phyloP scores from a whole-genome alignment of 2,113 vertebrate species.

The Panthera tigris region DNA sequence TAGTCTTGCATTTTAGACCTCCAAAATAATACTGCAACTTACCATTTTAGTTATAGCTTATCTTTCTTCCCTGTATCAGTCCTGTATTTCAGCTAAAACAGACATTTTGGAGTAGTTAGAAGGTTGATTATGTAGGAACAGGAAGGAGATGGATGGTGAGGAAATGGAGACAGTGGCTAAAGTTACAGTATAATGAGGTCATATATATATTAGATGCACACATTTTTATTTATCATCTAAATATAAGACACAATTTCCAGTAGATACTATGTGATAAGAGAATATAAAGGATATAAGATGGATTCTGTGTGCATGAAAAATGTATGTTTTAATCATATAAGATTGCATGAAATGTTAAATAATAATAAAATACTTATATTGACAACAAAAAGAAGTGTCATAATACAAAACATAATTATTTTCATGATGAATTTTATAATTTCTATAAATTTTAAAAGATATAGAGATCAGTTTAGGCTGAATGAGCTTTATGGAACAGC shows the following conservation, averaged over 20 bases:
- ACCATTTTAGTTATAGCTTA: neutral
- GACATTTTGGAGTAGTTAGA: neutral
- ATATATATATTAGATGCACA: neutral
- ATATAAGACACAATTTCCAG: neutral
- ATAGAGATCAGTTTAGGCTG: neutral
- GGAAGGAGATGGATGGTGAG: neutral
- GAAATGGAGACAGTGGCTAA: constrained; percentile 1
- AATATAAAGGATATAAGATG: neutral
- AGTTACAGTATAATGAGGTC: neutral
- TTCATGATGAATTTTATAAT: neutral
- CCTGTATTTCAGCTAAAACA: neutral
- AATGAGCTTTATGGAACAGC: neutral
- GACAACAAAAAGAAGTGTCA: neutral
- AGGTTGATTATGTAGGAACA: neutral
- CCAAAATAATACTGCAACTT: neutral
- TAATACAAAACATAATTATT: constrained; percentile 29
- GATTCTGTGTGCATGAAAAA: neutral
- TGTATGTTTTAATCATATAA: constrained; percentile 15
- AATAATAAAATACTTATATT: constrained; percentile 35
- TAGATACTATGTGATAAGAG: neutral
- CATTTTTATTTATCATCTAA: neutral
- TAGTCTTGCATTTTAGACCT: neutral
- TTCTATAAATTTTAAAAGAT: constrained; percentile 31
- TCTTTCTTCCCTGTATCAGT: neutral
- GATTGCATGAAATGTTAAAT: neutral